Conservation (phyloP, 2,888 invertebrate species). For the Fissipunctia ypsillon region DNA sequence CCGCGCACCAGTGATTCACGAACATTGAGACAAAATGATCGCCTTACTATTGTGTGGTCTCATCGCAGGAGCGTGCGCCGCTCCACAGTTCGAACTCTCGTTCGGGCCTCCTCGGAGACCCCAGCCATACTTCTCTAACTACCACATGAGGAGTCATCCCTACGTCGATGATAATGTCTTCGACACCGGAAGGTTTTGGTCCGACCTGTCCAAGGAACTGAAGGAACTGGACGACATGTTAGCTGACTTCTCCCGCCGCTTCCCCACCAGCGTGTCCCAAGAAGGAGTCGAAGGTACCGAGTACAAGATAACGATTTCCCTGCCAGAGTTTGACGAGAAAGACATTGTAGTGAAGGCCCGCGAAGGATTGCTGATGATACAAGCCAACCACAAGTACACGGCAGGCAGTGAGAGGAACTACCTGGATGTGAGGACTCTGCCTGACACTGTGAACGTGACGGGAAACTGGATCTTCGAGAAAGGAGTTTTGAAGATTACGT, state of each 20-base stretch:
- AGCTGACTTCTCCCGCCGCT: conserved; percentile 72
- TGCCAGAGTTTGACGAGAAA: conserved; percentile 79
- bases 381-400: conserved; percentile 74
- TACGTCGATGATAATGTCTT: conserved; percentile 74
- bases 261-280: conserved; percentile 70
- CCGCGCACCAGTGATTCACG: conserved; percentile 57
- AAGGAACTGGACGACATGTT: conserved; percentile 76
- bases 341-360: conserved; percentile 84
- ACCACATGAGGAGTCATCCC: conserved; percentile 52
- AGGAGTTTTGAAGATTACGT: conserved; percentile 76
- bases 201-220: conserved; percentile 75
- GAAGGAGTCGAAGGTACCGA: conserved; percentile 76
- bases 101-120: conserved; percentile 10
- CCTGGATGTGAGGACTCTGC: conserved; percentile 77
- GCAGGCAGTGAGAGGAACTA: conserved; percentile 71
- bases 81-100: conserved; percentile 70
- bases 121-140: conserved; percentile 47
- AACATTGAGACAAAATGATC: conserved; percentile 70
- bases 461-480: conserved; percentile 81
- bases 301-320: conserved; percentile 77
- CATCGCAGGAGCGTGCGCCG: conserved; percentile 76
- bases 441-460: conserved; percentile 72
- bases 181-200: conserved; percentile 81
- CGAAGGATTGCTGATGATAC: conserved; percentile 81
- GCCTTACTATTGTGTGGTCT: conserved; percentile 72